Conservation (phyloP, 2,797 vertebrate species). For the Siniperca obscura region DNA sequence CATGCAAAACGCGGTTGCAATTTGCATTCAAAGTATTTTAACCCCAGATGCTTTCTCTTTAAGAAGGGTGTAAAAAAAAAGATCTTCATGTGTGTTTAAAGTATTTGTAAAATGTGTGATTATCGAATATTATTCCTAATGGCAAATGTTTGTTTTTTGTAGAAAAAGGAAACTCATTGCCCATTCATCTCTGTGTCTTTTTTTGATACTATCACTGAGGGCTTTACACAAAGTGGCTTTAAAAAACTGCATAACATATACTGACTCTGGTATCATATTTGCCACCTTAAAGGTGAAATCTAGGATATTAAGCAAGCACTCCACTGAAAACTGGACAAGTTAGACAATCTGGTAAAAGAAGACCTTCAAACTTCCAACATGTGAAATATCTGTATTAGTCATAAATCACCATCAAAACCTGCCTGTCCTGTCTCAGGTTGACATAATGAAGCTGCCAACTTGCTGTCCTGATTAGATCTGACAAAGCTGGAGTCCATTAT, state of each 20-base stretch:
- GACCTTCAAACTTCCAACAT: not conserved
- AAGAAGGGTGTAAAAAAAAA: constrained; percentile 18
- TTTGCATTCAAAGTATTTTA: constrained; percentile 1
- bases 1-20: constrained; percentile 3
- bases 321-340: not conserved
- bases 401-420: not conserved
- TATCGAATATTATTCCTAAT: not conserved
- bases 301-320: not conserved
- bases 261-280: no score
- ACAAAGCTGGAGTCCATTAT: not conserved
- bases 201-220: not conserved
- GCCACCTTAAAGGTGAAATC: no score
- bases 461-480: not conserved
- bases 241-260: not conserved
- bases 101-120: not conserved
- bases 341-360: not conserved
- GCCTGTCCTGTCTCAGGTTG: not conserved
- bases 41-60: constrained; percentile 17
- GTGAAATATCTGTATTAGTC: not conserved
- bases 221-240: not conserved
- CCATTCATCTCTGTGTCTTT: not conserved
- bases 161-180: not conserved
- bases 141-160: not conserved
- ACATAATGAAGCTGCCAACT: constrained; percentile 3
- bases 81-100: constrained; percentile 15